Evolutionary conservation across 2,797 vertebrate genomes (phyloP).

Genomic region (Jordanella pulchra): DNA sequence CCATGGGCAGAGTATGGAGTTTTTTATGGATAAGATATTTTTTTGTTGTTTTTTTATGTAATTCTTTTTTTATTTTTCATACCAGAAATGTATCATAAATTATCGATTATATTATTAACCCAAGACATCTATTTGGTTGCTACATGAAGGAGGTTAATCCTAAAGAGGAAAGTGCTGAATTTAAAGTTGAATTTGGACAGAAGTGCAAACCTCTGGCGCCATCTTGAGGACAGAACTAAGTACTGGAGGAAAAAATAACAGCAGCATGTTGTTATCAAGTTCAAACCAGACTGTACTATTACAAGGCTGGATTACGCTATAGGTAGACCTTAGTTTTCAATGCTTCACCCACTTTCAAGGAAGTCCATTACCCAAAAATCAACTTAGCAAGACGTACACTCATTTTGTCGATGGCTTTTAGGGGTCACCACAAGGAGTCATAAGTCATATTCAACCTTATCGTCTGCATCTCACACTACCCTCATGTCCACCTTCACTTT

Average conservation of each 20-base stretch:
- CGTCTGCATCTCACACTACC: too few species aligned
- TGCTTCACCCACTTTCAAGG: neutral
- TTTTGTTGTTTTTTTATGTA: neutral
- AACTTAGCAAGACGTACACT: neutral
- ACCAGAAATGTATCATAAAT: neutral
- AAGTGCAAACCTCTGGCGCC: constrained; percentile 36
- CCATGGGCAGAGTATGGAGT: too few species aligned
- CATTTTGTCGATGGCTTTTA: neutral
- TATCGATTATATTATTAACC: neutral
- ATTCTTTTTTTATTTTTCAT: neutral
- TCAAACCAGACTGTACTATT: neutral
- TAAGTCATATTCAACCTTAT: too few species aligned
- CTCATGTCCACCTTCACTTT: too few species aligned
- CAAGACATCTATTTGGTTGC: neutral
- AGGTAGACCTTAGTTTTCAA: neutral
- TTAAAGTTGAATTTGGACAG: neutral
- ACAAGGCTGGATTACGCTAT: too few species aligned
- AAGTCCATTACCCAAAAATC: neutral
- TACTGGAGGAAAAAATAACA: constrained; percentile 2
- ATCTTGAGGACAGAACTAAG: constrained; percentile 45
- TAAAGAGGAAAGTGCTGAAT: neutral
- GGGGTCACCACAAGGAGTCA: too few species aligned
- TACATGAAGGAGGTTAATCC: neutral
- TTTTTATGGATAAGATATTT: too few species aligned
- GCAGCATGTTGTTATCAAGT: neutral